Percentiles rank a stretch among this genome's conserved stretches.
phyloP scores from a whole-genome alignment of 64 coral and sea anemone genomes.

The Anthopleura sola region DNA sequence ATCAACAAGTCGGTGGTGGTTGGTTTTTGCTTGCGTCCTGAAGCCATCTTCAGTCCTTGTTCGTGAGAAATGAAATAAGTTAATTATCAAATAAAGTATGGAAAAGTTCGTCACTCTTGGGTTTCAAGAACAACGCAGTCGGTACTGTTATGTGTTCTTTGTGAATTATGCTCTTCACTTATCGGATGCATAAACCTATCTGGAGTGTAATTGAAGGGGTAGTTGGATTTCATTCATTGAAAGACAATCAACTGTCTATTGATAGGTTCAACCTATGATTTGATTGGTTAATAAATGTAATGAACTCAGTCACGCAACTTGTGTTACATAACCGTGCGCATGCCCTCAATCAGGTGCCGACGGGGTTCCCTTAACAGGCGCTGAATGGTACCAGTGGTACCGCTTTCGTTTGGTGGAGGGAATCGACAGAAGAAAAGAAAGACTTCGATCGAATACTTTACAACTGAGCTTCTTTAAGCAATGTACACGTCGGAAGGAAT shows the following conservation, averaged over 20 bases:
- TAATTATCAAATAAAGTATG: constrained; percentile 8
- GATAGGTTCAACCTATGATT: too few species aligned
- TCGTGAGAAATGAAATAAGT: neutral
- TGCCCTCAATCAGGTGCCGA: too few species aligned
- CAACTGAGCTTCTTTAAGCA: too few species aligned
- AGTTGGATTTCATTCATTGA: neutral
- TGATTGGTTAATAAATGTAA: too few species aligned
- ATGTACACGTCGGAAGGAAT: too few species aligned
- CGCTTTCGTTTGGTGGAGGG: too few species aligned
- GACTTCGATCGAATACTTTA: too few species aligned
- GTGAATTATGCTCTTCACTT: neutral
- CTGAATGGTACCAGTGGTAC: too few species aligned
- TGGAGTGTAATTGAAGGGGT: neutral
- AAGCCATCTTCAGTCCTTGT: constrained; percentile 11
- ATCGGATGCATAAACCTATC: neutral
- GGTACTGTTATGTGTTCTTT: neutral
- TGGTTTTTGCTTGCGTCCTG: constrained; percentile 15
- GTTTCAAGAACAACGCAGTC: neutral
- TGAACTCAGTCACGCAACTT: too few species aligned
- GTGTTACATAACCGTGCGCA: too few species aligned
- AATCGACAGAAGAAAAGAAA: too few species aligned
- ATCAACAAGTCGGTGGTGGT: neutral
- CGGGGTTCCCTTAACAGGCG: too few species aligned
- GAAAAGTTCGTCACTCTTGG: neutral
- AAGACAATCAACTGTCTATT: neutral